These are phyloP conservation scores for Nematopogon swammerdamellus DNA, from an alignment of 2,888 invertebrate genomes.

Conservation along the genomic window DNA sequence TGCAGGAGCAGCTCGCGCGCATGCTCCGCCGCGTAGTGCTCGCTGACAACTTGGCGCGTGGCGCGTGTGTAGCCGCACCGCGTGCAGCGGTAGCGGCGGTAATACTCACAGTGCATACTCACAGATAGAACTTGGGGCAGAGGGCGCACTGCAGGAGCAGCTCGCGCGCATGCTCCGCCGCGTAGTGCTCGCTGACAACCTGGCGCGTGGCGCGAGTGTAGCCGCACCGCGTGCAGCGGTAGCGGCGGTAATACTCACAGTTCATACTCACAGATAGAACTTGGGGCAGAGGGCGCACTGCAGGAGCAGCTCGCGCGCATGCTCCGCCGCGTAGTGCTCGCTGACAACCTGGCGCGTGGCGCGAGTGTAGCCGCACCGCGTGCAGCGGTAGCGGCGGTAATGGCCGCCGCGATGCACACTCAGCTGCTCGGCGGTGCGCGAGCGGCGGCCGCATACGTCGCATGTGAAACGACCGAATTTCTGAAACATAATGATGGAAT, in stretches of 20 bases:
- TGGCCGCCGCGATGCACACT: too few species aligned
- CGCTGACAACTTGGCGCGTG: neutral
- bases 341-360: slow-evolving; percentile 20
- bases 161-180: slow-evolving; percentile 17
- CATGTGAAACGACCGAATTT: too few species aligned
- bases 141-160: slow-evolving; percentile 18
- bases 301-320: slow-evolving; percentile 15
- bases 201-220: slow-evolving; percentile 19
- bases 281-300: slow-evolving; percentile 13
- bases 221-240: slow-evolving; percentile 28
- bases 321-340: slow-evolving; percentile 25
- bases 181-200: slow-evolving; percentile 27
- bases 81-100: neutral
- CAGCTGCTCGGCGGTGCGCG: too few species aligned
- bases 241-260: slow-evolving; percentile 17
- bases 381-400: slow-evolving; percentile 27
- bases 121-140: slow-evolving; percentile 29
- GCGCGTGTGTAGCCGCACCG: neutral
- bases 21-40: slow-evolving; percentile 19
- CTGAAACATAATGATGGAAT: too few species aligned
- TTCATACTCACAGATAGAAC: neutral
- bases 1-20: slow-evolving; percentile 14
- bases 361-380: slow-evolving; percentile 23
- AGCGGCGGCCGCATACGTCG: too few species aligned
- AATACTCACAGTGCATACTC: too few species aligned